Evolutionary conservation across 2,888 invertebrate species (phyloP), one percentile per base, ranked within the genome.

Genomic region (Meghimatium bilineatum): DNA sequence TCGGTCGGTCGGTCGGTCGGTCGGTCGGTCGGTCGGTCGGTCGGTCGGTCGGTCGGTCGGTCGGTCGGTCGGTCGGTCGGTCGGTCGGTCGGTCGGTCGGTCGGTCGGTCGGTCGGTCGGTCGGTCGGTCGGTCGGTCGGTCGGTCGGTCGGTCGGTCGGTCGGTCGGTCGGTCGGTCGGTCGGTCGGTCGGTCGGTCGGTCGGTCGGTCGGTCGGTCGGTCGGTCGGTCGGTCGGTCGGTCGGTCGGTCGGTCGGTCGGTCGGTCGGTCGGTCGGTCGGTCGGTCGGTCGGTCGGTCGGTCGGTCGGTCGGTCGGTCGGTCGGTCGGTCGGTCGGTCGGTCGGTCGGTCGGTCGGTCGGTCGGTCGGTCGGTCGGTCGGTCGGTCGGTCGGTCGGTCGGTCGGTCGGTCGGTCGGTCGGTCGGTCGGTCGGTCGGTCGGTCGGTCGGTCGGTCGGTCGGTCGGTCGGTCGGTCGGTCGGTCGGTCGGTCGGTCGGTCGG

Each of bases 1-100:
- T n/a, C n/a, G 34, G 23, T 34, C 36, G 6, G 17, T 69, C 69
- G 6, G 23, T 69, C 34, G 34, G 17, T 69, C 34, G 10, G 5
- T 34, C 69, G 34, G 17, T 34, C 36, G 6, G 36, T 69, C 69
- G 34, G 5, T 69, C 36, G 44, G 44, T 79, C 69, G 69, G 23
- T 79, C 78, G 71, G 34, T 72, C 60, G 78, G 17, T 72, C 84
- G 63, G 12, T 84, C 74, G 74, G 29, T 80, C 74, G 63, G 20
- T 84, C 84, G 79, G 56, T 84, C 79, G 34, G 20, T 69, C 69
- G 34, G 20, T 69, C 69, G 34, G 20, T 69, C 69, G 34, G 20
- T 69, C 69, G 29, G 12, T 67, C 34, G 12, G 3, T 67, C 32
- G 29, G 23, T 67, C 29, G 8, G 32, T 2, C 34, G 29, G 12